Conservation (phyloP, 2,113 vertebrate genomes). For the Nycticryphes semicollaris region DNA sequence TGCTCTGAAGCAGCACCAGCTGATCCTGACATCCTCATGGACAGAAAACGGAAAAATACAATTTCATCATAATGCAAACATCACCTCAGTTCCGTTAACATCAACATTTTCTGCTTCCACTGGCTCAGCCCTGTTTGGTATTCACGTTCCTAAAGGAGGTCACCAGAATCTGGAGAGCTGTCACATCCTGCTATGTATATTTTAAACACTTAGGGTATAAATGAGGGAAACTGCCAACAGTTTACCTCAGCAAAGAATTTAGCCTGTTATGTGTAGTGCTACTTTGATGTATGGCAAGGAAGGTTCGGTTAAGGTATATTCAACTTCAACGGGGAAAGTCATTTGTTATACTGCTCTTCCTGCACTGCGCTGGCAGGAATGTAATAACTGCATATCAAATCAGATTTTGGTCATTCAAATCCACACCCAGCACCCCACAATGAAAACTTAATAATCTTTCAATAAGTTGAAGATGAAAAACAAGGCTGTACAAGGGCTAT, state of each 20-base stretch:
- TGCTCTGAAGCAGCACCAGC: background rate
- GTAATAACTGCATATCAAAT: background rate
- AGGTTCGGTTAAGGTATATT: background rate
- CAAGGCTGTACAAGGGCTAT: background rate
- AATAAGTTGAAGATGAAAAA: background rate
- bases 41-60: accelerated
- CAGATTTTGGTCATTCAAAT: background rate
- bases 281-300: background rate
- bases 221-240: background rate
- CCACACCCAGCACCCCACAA: background rate
- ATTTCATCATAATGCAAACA: background rate
- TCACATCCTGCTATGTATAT: background rate
- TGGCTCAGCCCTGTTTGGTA: background rate
- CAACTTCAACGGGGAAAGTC: background rate
- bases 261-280: background rate
- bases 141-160: background rate
- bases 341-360: background rate
- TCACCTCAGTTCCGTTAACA: background rate
- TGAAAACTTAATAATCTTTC: background rate
- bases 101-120: background rate
- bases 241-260: background rate
- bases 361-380: background rate
- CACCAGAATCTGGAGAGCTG: background rate
- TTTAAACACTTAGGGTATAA: background rate
- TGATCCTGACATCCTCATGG: background rate